A percentile compares a stretch with the other conserved stretches of the same genome.
phyloP scores from a whole-genome alignment of 2,113 vertebrate genomes.

The Sprattus sprattus region DNA sequence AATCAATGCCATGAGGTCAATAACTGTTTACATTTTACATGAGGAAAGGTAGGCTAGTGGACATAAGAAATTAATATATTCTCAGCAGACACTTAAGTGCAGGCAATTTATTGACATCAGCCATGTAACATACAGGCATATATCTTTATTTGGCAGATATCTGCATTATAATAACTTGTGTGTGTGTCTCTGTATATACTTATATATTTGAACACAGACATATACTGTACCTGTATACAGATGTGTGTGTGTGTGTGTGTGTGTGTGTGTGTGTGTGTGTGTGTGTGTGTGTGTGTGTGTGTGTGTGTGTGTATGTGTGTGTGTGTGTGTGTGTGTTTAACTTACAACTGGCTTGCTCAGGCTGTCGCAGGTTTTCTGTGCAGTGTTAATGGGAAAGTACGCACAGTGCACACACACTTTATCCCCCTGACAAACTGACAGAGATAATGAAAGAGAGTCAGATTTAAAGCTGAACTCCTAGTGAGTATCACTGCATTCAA shows the following conservation, averaged over 20 bases:
- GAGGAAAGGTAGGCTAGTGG: too few relatives aligned
- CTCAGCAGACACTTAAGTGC: too few relatives aligned
- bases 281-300: background rate
- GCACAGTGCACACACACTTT: conserved; percentile 2
- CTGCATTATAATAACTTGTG: too few relatives aligned
- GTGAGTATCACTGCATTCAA: too few relatives aligned
- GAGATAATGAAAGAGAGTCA: background rate
- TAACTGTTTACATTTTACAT: too few relatives aligned
- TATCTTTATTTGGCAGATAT: background rate
- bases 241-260: background rate
- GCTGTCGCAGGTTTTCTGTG: conserved; percentile 6
- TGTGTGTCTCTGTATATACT: background rate
- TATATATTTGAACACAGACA: background rate
- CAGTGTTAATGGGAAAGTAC: background rate
- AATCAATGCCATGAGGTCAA: too few relatives aligned
- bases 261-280: background rate
- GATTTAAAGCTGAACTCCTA: background rate
- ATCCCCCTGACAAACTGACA: background rate
- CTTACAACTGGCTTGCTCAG: background rate
- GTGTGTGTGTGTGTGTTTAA: background rate
- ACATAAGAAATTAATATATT: too few relatives aligned
- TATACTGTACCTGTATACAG: background rate
- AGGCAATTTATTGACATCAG: too few relatives aligned
- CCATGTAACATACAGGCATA: too few relatives aligned
- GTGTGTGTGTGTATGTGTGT: background rate